Evolutionary conservation across 1,140 invertebrate genomes (phyloP), one percentile per base, ranked within the genome.

Genomic region (Lepidurus packardi): DNA sequence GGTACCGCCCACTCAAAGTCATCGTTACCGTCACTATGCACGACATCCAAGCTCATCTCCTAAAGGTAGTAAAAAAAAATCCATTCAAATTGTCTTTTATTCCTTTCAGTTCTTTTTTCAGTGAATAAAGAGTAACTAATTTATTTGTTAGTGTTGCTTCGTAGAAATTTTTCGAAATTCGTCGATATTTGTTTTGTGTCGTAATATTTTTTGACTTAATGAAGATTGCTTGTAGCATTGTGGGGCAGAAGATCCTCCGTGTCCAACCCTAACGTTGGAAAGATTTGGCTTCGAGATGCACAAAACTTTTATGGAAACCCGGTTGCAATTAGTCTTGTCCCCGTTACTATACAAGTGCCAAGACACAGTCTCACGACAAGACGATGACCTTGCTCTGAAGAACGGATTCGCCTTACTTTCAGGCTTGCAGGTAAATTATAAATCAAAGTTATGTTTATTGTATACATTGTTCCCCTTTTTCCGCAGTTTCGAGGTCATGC

Each of bases 251-350:
- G 94, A 96, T 86, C 92, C 94, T 9, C 90, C 95, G 0, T 98
- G 96, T 86, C 96, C 96, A 0, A 91, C 94, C 24, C 90, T 97
- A 81, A 87, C 95, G 73, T 87, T 98, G 13, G 96, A 98, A 86
- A 88, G 95, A 80, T 92, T 98, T 81, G 94, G 93, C 5, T 98
- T 98, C 86, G 97, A 98, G 88, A 95, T 99, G 93, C 93, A 96
- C 82, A 98, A 98, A 84, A 89, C 90, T 9, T 98, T 93, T 83
- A 89, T 89, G 80, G 95, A 98, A 85, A 98, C 95, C 0, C 92
- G 92, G 81, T 87, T 99, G 0, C 97, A 98, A 83, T 85, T 99
- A 0, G 85, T 98, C 0, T 85, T 98, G 0, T 97, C 95, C 80
- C 97, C 97, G 0, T 91, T 94, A 1, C 91, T 95, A 80, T 85